A percentile compares a stretch with the other conserved stretches of the same genome.
Evolutionary conservation across 2,888 invertebrate genomes (phyloP).

Genomic region (Eristalis tenax): DNA sequence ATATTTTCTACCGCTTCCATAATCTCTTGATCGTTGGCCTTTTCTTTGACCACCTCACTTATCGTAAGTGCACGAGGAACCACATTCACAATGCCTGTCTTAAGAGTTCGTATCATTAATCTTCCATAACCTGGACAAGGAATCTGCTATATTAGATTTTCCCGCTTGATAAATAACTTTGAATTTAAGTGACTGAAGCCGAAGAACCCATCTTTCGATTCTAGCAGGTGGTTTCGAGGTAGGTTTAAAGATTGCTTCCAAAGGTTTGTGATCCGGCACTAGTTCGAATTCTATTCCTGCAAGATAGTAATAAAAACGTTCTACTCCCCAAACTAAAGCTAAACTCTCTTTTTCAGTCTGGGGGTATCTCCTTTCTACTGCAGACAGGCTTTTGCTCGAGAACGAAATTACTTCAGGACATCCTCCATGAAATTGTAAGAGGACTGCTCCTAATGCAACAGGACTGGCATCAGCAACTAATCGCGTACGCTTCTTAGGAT

Average conservation of each 20-base stretch:
- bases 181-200: conserved; percentile 22
- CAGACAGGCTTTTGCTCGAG: conserved; percentile 77
- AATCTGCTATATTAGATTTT: background rate
- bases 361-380: conserved; percentile 73
- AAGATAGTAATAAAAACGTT: conserved; percentile 20
- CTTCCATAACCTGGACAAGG: background rate
- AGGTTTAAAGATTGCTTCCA: conserved; percentile 32
- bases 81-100: conserved; percentile 27
- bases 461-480: conserved; percentile 76
- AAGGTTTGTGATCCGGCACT: conserved; percentile 34
- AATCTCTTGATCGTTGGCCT: conserved; percentile 5
- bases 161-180: conserved; percentile 10
- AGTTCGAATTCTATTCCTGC: conserved; percentile 17
- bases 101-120: conserved; percentile 1
- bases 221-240: conserved; percentile 2
- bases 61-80: conserved; percentile 27
- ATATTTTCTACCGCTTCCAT: conserved; percentile 14
- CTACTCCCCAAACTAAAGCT: conserved; percentile 15
- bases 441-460: conserved; percentile 70
- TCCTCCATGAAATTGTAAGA: conserved; percentile 27
- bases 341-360: conserved; percentile 28
- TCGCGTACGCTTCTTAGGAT: conserved; percentile 73
- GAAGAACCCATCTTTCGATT: conserved; percentile 26
- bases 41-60: conserved; percentile 22
- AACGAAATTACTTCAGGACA: conserved; percentile 76